Evolutionary conservation across 2,113 vertebrate genomes (phyloP), one percentile per base, ranked within the genome.

Genomic region (Pygoscelis antarcticus): DNA sequence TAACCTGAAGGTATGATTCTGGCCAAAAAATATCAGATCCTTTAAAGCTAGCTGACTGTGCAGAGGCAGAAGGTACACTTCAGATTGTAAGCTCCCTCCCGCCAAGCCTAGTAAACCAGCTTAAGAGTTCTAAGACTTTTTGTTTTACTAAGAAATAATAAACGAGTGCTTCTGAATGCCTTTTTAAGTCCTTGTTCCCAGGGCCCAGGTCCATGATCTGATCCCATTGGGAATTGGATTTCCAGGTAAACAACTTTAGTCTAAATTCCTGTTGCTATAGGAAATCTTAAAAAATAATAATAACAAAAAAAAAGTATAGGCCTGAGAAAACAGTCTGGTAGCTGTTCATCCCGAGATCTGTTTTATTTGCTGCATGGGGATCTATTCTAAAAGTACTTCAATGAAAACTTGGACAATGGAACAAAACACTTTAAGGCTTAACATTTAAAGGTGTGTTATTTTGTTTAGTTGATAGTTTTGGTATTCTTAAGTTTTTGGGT

Each of bases 361-460:
- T 72, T 88, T 65, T 64, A 46, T 80, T 94, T 87, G 42, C 17
- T 90, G 8, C 7, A 13, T 40, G 21, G 20, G 16, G 13, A 40
- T 90, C 38, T 90, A 2, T 87, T 95, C 87, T 90, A 79, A 61
- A 87, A 84, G 6, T 57, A 83, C 69, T 90, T 97, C 40, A 89
- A 5, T 84, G 61, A 89, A 64, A 91, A 71, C 30, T 72, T 89
- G 26, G 38, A 89, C 65, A 92, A 72, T 76, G 36, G 72, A 92
- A 64, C n/a, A 55, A 64, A 90, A 36, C 5, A 20, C 46, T 87
- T 86, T 4, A 66, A 77, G 29, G 38, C 40, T 54, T 90, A 58
- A 14, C 7, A 15, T 92, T 66, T 95, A 38, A 83, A 87, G 16
- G 7, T 1, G 2, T 27, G 13, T 52, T 46, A 27, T 42, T 82